Conservation (phyloP, 1,140 invertebrate genomes). For the Papilio machaon region DNA sequence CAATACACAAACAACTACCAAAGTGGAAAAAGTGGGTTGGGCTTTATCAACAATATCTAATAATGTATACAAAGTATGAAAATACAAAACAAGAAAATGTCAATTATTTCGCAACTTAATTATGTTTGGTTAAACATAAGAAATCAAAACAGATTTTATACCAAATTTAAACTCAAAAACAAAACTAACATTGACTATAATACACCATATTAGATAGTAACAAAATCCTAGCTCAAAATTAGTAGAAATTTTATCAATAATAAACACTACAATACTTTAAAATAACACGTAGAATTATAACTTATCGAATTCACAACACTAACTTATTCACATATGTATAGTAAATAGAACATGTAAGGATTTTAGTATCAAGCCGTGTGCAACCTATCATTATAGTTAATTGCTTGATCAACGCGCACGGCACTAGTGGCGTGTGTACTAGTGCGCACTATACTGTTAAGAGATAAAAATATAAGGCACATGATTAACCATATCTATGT, state of each 20-base stretch:
- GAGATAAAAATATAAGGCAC: neutral
- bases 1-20: slow-evolving; percentile 38
- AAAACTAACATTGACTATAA: no score
- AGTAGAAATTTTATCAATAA: neutral
- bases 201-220: no score
- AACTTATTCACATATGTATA: neutral
- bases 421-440: neutral
- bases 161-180: no score
- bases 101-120: no score
- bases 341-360: neutral
- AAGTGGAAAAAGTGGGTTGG: neutral
- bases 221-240: no score
- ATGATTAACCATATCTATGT: slow-evolving; percentile 9
- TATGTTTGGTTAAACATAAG: no score
- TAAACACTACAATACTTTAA: neutral
- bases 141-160: no score
- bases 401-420: slow-evolving; percentile 7
- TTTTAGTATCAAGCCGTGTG: neutral
- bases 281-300: neutral
- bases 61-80: neutral
- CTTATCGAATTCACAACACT: neutral
- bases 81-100: neutral
- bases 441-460: neutral
- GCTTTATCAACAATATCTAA: neutral
- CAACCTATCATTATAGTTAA: slow-evolving; percentile 4